A percentile compares a stretch with the other conserved stretches of the same genome.
phyloP scores from a whole-genome alignment of 2,797 vertebrate genomes.

The Molossus alvarezi region DNA sequence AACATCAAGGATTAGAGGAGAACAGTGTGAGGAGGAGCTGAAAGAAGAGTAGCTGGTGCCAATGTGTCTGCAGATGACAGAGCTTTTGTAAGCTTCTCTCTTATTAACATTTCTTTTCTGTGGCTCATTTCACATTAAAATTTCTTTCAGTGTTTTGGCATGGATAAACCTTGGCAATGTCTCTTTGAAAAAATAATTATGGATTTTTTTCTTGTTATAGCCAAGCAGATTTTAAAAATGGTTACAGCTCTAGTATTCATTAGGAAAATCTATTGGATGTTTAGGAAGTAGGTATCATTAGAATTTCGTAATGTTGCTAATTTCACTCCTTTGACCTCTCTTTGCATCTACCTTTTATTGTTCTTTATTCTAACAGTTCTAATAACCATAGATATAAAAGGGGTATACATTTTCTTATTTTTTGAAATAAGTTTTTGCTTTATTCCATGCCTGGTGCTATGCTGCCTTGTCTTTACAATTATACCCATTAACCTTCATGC shows the following conservation, averaged over 20 bases:
- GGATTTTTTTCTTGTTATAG: constrained; percentile 77
- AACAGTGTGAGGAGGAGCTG: constrained; percentile 76
- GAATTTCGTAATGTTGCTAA: constrained; percentile 67
- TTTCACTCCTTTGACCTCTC: constrained; percentile 59
- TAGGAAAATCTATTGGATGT: constrained; percentile 73
- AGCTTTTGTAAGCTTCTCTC: constrained; percentile 77
- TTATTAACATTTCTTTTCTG: constrained; percentile 79
- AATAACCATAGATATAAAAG: constrained; percentile 73
- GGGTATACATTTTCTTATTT: constrained; percentile 30
- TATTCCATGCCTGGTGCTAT: background rate
- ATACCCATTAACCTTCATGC: background rate
- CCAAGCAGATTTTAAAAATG: constrained; percentile 78
- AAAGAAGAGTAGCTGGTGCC: constrained; percentile 68
- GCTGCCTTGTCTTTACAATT: background rate
- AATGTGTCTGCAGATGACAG: constrained; percentile 72
- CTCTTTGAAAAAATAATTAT: constrained; percentile 85
- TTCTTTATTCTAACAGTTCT: constrained; percentile 65
- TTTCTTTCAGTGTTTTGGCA: constrained; percentile 83
- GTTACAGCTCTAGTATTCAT: constrained; percentile 77
- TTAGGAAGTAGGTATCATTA: constrained; percentile 73
- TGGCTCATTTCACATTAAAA: constrained; percentile 82
- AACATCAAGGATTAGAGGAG: constrained; percentile 73
- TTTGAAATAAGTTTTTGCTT: constrained; percentile 49
- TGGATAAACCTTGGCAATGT: constrained; percentile 82
- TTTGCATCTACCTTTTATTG: constrained; percentile 38